A percentile compares a stretch with the other conserved stretches of the same genome.
phyloP scores from a whole-genome alignment of 2,113 vertebrate species.

The Isichthys henryi region DNA sequence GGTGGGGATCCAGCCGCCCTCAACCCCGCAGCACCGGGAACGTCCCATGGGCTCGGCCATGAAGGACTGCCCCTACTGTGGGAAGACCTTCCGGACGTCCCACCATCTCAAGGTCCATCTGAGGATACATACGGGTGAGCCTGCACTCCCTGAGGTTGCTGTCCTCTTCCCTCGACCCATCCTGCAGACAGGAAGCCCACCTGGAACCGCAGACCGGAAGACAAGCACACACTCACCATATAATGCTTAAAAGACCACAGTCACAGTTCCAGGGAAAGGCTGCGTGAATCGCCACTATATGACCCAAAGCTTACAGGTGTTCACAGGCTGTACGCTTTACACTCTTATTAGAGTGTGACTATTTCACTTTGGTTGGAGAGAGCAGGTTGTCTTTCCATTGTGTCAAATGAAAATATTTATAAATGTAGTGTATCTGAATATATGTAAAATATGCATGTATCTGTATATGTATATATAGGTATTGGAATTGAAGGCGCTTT shows the following conservation, averaged over 20 bases:
- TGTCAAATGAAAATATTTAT: background rate
- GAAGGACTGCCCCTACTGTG: constrained; percentile 97
- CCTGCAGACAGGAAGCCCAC: background rate
- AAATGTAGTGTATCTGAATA: background rate
- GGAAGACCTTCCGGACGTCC: constrained; percentile 96
- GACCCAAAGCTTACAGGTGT: background rate
- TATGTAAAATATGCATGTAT: background rate
- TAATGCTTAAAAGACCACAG: background rate
- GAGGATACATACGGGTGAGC: constrained; percentile 96
- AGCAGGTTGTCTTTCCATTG: background rate
- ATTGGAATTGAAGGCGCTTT: background rate
- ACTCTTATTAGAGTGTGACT: background rate
- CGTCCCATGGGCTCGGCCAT: constrained; percentile 83
- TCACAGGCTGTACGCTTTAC: background rate
- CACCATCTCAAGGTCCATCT: constrained; percentile 98
- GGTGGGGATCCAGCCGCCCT: constrained; percentile 65
- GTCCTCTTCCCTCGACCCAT: background rate
- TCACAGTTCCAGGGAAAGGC: background rate
- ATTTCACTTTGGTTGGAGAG: background rate
- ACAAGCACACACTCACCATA: background rate
- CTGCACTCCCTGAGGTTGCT: background rate
- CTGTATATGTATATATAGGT: background rate
- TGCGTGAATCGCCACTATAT: background rate
- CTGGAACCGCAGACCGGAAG: background rate
- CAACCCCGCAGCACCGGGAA: constrained; percentile 76